These are phyloP conservation scores for Enoplosus armatus DNA, from an alignment of 2,797 vertebrate species.

Conservation along the genomic window DNA sequence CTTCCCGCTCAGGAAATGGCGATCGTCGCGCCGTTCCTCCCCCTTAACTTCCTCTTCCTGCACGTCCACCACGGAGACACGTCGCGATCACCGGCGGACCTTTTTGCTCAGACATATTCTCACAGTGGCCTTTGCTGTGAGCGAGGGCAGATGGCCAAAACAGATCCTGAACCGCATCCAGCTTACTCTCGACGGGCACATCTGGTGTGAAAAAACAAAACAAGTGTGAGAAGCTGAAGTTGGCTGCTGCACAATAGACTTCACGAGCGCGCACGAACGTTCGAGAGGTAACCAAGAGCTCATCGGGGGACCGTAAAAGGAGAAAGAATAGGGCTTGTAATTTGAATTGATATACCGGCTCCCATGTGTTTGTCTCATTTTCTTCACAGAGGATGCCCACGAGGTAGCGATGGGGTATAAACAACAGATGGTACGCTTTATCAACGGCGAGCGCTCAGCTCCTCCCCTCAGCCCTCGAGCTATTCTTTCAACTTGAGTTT, in stretches of 20 bases:
- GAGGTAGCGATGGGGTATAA: constrained; percentile 48
- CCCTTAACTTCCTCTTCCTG: neutral
- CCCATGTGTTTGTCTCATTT: constrained; percentile 48
- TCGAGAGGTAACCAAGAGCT: constrained; percentile 23
- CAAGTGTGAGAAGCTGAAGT: neutral
- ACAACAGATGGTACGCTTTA: constrained; percentile 71
- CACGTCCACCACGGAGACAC: neutral
- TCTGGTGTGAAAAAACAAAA: constrained; percentile 33
- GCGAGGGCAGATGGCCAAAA: constrained; percentile 45
- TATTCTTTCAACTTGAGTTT: constrained; percentile 47
- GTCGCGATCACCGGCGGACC: neutral
- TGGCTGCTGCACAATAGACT: neutral
- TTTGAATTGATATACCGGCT: constrained; percentile 44
- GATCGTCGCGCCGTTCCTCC: neutral
- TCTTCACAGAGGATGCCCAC: constrained; percentile 63
- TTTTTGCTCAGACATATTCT: constrained; percentile 26
- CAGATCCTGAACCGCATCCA: constrained; percentile 28
- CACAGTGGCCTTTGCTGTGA: constrained; percentile 35
- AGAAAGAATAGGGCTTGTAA: constrained; percentile 23
- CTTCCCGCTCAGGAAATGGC: constrained; percentile 33
- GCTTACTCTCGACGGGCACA: neutral
- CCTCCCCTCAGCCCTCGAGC: constrained; percentile 31
- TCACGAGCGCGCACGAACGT: constrained; percentile 3
- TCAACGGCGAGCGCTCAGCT: constrained; percentile 35
- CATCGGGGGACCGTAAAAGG: constrained; percentile 11